These are phyloP conservation scores for Orius insidiosus DNA, from an alignment of 1,140 invertebrate genomes.

Conservation along the genomic window DNA sequence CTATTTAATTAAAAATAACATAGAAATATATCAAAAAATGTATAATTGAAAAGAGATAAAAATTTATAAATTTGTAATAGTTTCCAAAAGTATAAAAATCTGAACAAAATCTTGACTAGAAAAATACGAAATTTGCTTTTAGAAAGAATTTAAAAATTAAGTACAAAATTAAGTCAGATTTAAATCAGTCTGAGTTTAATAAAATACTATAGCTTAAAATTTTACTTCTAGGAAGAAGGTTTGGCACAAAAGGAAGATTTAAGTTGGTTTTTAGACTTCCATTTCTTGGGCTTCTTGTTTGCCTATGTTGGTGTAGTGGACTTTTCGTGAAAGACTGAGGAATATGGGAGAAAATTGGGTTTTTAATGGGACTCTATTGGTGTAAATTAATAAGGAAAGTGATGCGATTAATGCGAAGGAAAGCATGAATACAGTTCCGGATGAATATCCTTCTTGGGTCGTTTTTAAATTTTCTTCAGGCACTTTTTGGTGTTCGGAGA, in stretches of 20 bases:
- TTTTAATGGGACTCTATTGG: constrained; percentile 37
- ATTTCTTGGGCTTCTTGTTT: constrained; percentile 30
- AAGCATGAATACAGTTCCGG: constrained; percentile 32
- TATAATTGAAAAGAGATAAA: too few species aligned
- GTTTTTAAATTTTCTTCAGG: constrained; percentile 15
- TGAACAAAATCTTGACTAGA: too few species aligned
- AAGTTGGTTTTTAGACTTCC: constrained; percentile 22
- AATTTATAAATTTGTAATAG: too few species aligned
- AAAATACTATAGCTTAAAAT: background rate
- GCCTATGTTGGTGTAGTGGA: constrained; percentile 53
- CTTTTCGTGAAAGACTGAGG: constrained; percentile 45
- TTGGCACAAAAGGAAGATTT: background rate
- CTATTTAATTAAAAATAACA: too few species aligned
- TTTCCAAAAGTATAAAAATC: too few species aligned
- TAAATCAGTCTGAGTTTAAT: too few species aligned
- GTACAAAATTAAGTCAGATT: too few species aligned
- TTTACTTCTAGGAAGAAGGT: background rate
- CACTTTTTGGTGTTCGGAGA: constrained; percentile 23
- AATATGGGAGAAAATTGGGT: constrained; percentile 42
- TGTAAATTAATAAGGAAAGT: constrained; percentile 36
- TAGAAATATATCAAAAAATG: too few species aligned
- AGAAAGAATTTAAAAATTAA: too few species aligned
- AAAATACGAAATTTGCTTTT: too few species aligned
- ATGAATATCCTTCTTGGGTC: background rate
- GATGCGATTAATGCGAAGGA: constrained; percentile 34